Evolutionary conservation across 2,113 vertebrate species (phyloP), one percentile per base, ranked within the genome.

Genomic region (Oreochromis niloticus): DNA sequence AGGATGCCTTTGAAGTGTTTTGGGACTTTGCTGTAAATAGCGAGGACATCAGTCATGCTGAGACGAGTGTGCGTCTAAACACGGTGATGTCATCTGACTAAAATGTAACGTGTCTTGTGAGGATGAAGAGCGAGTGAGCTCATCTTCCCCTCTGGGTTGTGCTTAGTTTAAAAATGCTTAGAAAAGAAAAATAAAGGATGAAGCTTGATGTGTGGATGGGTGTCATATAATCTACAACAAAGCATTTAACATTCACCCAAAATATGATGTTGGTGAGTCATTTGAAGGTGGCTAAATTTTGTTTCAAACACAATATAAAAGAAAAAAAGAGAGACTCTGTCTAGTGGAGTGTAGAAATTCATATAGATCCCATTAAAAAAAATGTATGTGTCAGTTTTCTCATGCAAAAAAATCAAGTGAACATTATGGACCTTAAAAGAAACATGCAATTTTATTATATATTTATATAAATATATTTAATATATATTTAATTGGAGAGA

Each of bases 1-100:
- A 94, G 88, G 83, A 93, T 84, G 94, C 84, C 85, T 94, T 95
- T 91, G 89, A 94, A 94, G 93, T 93, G 91, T 92, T 92, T 85
- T 6, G 22, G 83, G 89, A 86, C 43, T 95, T 93, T 90, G 85
- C 84, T 61, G 84, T 82, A 95, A 93, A 94, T 81, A 90, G 87
- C 22, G 30, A 90, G 81, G 87, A 57, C 90, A 94, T 94, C 91
- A 87, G 85, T 94, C 95, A 95, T 54, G 81, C 90, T 85, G 92
- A 87, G 93, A 94, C 6, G 17, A 87, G 55, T 57, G 71, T 80
- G 19, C 9, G n/a, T 55, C 22, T 87, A 43, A 87, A 71, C 39
- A 22, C 2, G 39, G 59, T 93, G 91, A 94, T 95, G 93, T 93
- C 93, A 94, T 85, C 86, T 6, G 55, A 80, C 91, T 85, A 80